Evolutionary conservation across 2,797 vertebrate species (phyloP).

Genomic region (Pantherophis vulpinus): DNA sequence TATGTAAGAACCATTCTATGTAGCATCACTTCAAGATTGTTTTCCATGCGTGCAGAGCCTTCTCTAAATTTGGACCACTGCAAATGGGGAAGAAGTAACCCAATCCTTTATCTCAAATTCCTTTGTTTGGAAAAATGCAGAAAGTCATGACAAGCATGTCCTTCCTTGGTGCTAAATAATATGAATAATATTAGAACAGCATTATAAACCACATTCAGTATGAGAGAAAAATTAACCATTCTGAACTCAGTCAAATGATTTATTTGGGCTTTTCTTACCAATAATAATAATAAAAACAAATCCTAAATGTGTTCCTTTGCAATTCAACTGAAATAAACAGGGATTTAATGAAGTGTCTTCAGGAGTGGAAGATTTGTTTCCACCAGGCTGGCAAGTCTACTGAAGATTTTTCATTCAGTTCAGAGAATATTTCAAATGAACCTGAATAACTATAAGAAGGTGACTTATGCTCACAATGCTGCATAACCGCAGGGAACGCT

Average conservation of each 20-base stretch:
- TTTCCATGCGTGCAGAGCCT: neutral
- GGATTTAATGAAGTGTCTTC: neutral
- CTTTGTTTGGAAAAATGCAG: neutral
- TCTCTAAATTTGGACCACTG: neutral
- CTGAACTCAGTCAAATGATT: constrained; percentile 38
- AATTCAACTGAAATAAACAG: neutral
- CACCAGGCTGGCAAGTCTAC: constrained; percentile 14
- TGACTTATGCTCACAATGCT: constrained; percentile 8
- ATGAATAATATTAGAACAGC: neutral
- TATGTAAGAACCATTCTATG: neutral
- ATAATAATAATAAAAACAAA: constrained; percentile 10
- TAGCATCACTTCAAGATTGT: neutral
- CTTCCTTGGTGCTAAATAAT: neutral
- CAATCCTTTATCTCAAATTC: neutral
- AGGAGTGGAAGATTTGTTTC: neutral
- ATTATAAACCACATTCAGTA: constrained; percentile 33
- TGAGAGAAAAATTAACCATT: constrained; percentile 8
- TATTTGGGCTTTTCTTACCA: constrained; percentile 33
- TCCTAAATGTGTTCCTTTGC: neutral
- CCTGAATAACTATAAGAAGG: neutral
- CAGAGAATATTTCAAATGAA: neutral
- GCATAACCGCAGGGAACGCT: constrained; percentile 18
- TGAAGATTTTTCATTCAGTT: constrained; percentile 21
- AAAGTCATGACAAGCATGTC: neutral
- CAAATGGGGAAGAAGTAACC: neutral